Conservation (phyloP, 2,113 vertebrate genomes). For the Centrocercus urophasianus region DNA sequence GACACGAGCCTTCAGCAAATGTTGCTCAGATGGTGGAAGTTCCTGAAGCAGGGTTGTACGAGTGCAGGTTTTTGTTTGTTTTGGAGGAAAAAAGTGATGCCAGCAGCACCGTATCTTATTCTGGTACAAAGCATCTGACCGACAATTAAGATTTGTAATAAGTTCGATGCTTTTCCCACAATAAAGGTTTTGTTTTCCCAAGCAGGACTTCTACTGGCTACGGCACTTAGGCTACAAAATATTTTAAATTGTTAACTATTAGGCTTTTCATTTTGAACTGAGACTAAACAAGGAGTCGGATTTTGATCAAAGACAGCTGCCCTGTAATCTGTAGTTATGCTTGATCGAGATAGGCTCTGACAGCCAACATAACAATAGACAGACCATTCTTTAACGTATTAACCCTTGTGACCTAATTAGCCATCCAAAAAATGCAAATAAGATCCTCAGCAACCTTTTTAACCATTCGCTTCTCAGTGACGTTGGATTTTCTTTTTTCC, state of each 20-base stretch:
- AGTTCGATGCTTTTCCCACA: background rate
- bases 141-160: background rate
- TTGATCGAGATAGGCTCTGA: slow-evolving; percentile 76
- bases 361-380: slow-evolving; percentile 62
- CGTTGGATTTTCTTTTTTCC: slow-evolving; percentile 26
- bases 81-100: background rate
- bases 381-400: slow-evolving; percentile 73
- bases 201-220: background rate
- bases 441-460: slow-evolving; percentile 51
- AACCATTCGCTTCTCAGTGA: slow-evolving; percentile 42
- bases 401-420: slow-evolving; percentile 76
- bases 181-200: background rate
- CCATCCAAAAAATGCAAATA: slow-evolving; percentile 65
- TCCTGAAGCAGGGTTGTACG: background rate
- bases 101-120: background rate
- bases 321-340: slow-evolving; percentile 63
- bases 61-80: background rate
- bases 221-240: background rate
- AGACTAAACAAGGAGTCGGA: slow-evolving; percentile 48
- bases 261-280: slow-evolving; percentile 44
- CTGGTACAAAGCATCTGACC: background rate
- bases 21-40: background rate
- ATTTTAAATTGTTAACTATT: background rate
- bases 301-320: slow-evolving; percentile 71
- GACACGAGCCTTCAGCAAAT: slow-evolving; percentile 14